Percentiles rank a stretch among this genome's conserved stretches.
phyloP scores from a whole-genome alignment of 2,797 vertebrate species.

The Phataginus tricuspis region DNA sequence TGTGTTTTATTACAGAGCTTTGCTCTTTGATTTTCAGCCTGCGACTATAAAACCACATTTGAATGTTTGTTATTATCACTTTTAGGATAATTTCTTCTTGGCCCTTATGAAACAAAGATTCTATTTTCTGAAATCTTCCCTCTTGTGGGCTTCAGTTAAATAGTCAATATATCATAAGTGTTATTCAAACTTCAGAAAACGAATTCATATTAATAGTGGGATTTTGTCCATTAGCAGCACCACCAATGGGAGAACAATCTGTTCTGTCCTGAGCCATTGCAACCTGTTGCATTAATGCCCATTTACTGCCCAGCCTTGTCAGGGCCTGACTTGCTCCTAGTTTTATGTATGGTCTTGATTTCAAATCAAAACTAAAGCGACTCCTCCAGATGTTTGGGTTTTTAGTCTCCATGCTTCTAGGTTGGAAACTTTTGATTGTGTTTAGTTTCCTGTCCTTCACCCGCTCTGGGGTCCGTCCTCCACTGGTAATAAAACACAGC shows the following conservation, averaged over 20 bases:
- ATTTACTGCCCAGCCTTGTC: slow-evolving; percentile 47
- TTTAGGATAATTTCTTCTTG: neutral
- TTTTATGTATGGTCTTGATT: slow-evolving; percentile 80
- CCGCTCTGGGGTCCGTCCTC: slow-evolving; percentile 68
- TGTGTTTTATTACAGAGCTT: neutral
- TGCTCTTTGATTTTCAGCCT: neutral
- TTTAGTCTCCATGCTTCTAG: slow-evolving; percentile 65
- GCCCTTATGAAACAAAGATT: neutral
- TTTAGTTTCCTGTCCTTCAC: slow-evolving; percentile 55
- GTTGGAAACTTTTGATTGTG: slow-evolving; percentile 64
- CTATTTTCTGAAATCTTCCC: neutral
- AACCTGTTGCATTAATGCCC: slow-evolving; percentile 50
- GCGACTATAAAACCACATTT: neutral
- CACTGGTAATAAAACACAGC: slow-evolving; percentile 38
- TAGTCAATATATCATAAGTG: rapidly evolving
- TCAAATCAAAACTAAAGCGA: slow-evolving; percentile 78
- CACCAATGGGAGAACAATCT: neutral
- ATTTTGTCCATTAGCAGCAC: rapidly evolving
- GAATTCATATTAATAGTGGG: rapidly evolving
- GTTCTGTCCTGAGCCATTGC: slow-evolving; percentile 72
- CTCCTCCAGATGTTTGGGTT: slow-evolving; percentile 78
- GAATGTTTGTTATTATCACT: neutral
- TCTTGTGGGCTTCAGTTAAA: neutral
- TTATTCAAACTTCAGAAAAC: neutral
- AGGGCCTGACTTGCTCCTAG: slow-evolving; percentile 76